Evolutionary conservation across 2,888 invertebrate genomes (phyloP).

Genomic region (Disparrhopalites patrizii): DNA sequence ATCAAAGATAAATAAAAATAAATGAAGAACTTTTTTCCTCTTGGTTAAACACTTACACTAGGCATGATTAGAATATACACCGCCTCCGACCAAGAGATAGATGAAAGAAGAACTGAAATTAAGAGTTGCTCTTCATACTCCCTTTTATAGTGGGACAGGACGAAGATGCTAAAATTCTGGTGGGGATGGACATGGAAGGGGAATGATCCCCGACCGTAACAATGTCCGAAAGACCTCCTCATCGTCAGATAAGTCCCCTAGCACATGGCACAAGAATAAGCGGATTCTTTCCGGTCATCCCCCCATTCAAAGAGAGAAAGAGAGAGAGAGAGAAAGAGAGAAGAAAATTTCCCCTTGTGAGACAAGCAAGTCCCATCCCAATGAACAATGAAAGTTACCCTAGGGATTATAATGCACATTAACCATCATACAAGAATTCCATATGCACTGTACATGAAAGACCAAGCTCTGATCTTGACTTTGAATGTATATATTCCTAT

Average conservation of each 20-base stretch:
- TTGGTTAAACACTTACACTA: conserved; percentile 24
- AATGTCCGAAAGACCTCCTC: conserved; percentile 15
- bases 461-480: too few species aligned
- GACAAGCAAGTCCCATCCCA: background rate
- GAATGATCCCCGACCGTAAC: conserved; percentile 7
- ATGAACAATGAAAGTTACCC: background rate
- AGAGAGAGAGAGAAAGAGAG: background rate
- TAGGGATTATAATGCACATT: too few species aligned
- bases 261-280: conserved; percentile 1
- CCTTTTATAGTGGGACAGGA: conserved; percentile 42
- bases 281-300: background rate
- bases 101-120: conserved; percentile 29
- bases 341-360: background rate
- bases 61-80: conserved; percentile 23
- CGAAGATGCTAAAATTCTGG: background rate
- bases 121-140: too few species aligned
- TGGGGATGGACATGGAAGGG: conserved; percentile 17
- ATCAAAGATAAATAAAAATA: too few species aligned
- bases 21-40: too few species aligned
- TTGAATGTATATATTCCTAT: too few species aligned
- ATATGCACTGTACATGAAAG: too few species aligned
- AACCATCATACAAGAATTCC: too few species aligned
- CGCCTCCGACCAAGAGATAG: conserved; percentile 18
- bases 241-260: background rate
- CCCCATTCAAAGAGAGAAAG: background rate